These are phyloP conservation scores for Lasioglossum villosulum DNA, from an alignment of 2,888 invertebrate species.

Conservation along the genomic window DNA sequence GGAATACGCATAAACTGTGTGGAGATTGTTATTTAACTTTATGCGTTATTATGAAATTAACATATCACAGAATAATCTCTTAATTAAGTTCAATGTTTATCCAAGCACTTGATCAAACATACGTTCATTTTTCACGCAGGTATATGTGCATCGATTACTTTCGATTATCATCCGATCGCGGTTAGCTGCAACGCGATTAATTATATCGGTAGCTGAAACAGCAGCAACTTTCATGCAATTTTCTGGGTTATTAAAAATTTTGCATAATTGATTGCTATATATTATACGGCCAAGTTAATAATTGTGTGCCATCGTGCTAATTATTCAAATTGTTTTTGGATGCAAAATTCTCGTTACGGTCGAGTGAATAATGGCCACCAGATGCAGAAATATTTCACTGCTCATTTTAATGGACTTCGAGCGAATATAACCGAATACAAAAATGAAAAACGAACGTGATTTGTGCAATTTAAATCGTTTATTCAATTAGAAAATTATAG, in stretches of 20 bases:
- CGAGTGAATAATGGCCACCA: not conserved
- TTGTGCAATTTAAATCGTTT: not conserved
- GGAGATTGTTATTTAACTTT: not conserved
- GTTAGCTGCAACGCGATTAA: not conserved
- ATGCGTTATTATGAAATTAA: not conserved
- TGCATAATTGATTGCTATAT: constrained; percentile 36
- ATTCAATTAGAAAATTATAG: not conserved
- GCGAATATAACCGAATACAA: not conserved
- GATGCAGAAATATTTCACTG: not conserved
- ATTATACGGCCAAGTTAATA: constrained; percentile 31
- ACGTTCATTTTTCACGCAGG: not conserved
- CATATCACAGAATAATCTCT: not conserved
- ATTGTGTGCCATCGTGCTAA: constrained; percentile 24
- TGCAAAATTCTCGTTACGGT: constrained; percentile 29
- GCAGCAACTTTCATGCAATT: constrained; percentile 12
- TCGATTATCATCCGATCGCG: constrained; percentile 23
- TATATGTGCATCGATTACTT: not conserved
- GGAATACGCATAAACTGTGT: no score
- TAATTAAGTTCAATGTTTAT: no score
- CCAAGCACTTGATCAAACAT: not conserved
- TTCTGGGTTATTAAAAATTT: constrained; percentile 40
- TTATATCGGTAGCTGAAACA: constrained; percentile 8
- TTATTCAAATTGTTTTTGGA: constrained; percentile 34
- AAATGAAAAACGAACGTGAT: not conserved
- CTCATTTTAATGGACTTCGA: not conserved